These are phyloP conservation scores for Nephotettix cincticeps DNA, from an alignment of 1,140 invertebrate species.

Conservation along the genomic window DNA sequence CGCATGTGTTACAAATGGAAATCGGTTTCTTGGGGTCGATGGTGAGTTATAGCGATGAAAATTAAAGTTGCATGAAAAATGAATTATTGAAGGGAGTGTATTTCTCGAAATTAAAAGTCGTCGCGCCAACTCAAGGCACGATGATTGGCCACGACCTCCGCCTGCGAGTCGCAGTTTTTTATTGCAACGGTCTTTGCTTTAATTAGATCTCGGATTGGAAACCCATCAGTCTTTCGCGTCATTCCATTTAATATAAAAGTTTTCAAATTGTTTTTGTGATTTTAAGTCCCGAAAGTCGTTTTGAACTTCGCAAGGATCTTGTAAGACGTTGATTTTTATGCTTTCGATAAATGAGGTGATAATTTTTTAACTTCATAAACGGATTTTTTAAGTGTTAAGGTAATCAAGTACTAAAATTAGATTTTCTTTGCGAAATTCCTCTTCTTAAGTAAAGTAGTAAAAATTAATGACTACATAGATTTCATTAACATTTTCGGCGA, in stretches of 20 bases:
- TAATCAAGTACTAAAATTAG: too few relatives aligned
- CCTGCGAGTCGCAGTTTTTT: not conserved
- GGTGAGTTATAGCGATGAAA: constrained; percentile 17
- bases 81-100: constrained; percentile 23
- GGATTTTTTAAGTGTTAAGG: too few relatives aligned
- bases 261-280: not conserved
- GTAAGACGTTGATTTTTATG: too few relatives aligned
- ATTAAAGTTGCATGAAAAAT: constrained; percentile 22
- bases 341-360: too few relatives aligned
- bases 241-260: constrained; percentile 1
- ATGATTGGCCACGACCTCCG: not conserved
- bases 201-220: constrained; percentile 16
- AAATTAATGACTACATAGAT: too few relatives aligned
- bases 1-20: constrained; percentile 16
- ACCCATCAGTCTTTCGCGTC: not conserved
- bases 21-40: constrained; percentile 18
- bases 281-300: too few relatives aligned
- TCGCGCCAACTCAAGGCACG: constrained; percentile 1
- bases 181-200: constrained; percentile 11
- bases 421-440: not conserved
- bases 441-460: not conserved
- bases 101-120: constrained; percentile 19
- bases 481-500: too few relatives aligned
- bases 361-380: too few relatives aligned
- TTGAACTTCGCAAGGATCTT: too few relatives aligned